Conservation (phyloP, 2,888 invertebrate species). For the Cataglyphis altisquamis region DNA sequence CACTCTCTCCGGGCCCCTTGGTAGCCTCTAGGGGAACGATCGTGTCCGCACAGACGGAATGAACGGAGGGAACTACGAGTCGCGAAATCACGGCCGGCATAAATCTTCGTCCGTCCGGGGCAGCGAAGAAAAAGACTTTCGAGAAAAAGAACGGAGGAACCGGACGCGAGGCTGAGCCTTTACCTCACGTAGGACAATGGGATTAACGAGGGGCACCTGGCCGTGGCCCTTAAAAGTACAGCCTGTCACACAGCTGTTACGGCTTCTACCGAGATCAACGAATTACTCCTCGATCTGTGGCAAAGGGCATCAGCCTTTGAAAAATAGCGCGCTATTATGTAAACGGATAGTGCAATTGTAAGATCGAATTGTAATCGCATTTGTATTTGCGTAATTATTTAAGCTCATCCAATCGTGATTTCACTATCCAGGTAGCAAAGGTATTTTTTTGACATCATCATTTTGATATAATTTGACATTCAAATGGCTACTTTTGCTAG, state of each 20-base stretch:
- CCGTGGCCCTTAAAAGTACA: conserved; percentile 49
- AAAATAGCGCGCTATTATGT: neutral
- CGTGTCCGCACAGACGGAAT: conserved; percentile 29
- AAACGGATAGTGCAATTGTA: neutral
- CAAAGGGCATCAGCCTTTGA: neutral
- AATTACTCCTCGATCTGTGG: conserved; percentile 55
- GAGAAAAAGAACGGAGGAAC: conserved; percentile 29
- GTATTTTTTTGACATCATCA: too few species aligned
- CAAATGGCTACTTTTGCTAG: too few species aligned
- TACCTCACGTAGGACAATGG: conserved; percentile 67
- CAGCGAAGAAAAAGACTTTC: conserved; percentile 5
- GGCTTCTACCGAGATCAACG: conserved; percentile 53
- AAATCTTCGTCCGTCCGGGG: conserved; percentile 60
- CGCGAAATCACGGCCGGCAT: conserved; percentile 53
- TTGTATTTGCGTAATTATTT: neutral
- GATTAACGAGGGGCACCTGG: conserved; percentile 67
- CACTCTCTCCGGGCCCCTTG: conserved; percentile 30
- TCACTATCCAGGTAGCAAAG: too few species aligned
- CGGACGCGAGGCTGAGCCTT: conserved; percentile 49
- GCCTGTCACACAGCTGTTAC: conserved; percentile 49
- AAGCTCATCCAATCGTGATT: neutral
- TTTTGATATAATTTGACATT: too few species aligned
- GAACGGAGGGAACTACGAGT: conserved; percentile 38
- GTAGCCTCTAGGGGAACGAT: conserved; percentile 38
- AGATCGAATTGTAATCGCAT: too few species aligned